A percentile compares a stretch with the other conserved stretches of the same genome.
Conservation (phyloP, 2,113 vertebrate genomes). For the Eurypyga helias region DNA sequence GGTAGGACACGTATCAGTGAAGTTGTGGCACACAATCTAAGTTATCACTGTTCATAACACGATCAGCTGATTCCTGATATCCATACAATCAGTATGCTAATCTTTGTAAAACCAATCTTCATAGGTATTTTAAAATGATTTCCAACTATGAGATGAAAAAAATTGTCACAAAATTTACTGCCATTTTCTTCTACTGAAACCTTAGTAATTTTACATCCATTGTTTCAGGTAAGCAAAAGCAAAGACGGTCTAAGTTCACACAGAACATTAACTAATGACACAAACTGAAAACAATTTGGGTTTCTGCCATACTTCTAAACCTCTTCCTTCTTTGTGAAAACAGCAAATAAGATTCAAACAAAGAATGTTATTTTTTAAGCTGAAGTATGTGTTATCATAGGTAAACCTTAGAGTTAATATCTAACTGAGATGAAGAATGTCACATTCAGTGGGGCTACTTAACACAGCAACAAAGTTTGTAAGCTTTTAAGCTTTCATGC, state of each 20-base stretch:
- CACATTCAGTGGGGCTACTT: neutral
- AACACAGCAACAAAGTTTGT: neutral
- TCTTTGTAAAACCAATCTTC: neutral
- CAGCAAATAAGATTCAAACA: neutral
- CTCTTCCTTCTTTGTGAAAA: neutral
- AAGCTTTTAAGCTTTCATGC: neutral
- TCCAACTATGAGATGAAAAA: neutral
- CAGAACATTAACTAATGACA: neutral
- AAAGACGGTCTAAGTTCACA: neutral
- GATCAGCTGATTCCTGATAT: neutral
- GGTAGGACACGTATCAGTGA: accelerated
- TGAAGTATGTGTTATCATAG: neutral
- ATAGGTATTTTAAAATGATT: neutral
- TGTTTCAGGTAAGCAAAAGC: neutral
- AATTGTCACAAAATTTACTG: neutral
- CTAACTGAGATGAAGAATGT: neutral
- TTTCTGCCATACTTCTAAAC: neutral
- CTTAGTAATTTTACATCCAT: neutral
- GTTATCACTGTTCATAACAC: neutral
- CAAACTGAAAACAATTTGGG: neutral
- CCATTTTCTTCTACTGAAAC: neutral
- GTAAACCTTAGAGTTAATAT: neutral
- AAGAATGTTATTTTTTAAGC: neutral
- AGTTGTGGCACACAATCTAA: neutral
- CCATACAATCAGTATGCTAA: neutral